Conservation (phyloP, 1,140 invertebrate genomes). For the Ooceraea biroi region DNA sequence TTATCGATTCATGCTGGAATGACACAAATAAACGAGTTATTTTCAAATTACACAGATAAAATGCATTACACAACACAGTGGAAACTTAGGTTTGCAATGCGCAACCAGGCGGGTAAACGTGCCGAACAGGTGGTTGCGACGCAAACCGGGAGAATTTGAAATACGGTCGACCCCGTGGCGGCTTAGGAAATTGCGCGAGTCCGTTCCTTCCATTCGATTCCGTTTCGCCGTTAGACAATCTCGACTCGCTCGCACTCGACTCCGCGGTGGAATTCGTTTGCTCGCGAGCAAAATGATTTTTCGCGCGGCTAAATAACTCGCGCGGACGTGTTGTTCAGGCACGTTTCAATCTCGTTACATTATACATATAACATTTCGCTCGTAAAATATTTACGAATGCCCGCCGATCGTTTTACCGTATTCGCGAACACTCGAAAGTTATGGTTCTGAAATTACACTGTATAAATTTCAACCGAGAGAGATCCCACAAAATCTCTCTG, state of each 20-base stretch:
- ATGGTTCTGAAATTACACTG: neutral
- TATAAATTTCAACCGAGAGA: neutral
- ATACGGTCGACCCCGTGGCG: slow-evolving; percentile 18
- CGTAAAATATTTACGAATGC: neutral
- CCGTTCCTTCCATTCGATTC: neutral
- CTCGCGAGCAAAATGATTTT: slow-evolving; percentile 14
- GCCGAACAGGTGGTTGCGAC: slow-evolving; percentile 35
- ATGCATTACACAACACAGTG: too few species aligned
- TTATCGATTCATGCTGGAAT: too few species aligned
- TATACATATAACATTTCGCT: slow-evolving; percentile 55
- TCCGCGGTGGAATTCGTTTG: neutral
- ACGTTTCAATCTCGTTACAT: slow-evolving; percentile 35
- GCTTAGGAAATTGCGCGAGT: slow-evolving; percentile 30
- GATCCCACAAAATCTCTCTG: neutral
- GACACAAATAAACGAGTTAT: too few species aligned
- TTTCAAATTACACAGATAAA: too few species aligned
- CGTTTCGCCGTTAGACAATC: neutral
- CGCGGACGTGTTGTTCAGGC: neutral
- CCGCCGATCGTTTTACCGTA: neutral
- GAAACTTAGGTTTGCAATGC: neutral
- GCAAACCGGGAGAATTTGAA: slow-evolving; percentile 33
- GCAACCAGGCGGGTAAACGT: neutral
- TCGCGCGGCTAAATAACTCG: neutral
- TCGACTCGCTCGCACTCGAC: neutral
- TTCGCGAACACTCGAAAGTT: slow-evolving; percentile 10